Evolutionary conservation across 2,113 vertebrate genomes (phyloP).

Genomic region (Prunella himalayana): DNA sequence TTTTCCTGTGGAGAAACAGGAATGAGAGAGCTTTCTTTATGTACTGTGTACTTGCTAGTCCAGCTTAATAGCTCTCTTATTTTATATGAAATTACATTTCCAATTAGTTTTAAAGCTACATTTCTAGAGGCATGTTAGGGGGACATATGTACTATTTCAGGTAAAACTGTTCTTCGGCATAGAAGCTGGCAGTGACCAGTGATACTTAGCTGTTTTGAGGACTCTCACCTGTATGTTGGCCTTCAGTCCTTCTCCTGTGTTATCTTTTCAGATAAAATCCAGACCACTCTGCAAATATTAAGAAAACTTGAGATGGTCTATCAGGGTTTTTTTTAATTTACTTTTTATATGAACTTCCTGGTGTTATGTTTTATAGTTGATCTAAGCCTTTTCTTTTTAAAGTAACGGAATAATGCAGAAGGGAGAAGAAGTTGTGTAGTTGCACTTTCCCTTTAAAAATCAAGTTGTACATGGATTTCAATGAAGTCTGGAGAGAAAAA

Average conservation of each 20-base stretch:
- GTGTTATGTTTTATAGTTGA: background rate
- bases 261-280: background rate
- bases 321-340: background rate
- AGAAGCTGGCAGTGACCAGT: background rate
- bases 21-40: background rate
- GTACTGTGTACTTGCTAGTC: background rate
- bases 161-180: background rate
- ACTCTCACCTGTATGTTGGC: background rate
- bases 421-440: background rate
- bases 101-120: conserved; percentile 8
- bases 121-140: background rate
- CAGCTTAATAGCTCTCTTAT: background rate
- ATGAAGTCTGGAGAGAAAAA: background rate
- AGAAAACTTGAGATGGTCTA: background rate
- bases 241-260: background rate
- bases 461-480: background rate
- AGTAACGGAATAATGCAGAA: background rate
- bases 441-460: background rate
- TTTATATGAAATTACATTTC: background rate
- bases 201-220: background rate
- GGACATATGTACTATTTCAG: background rate
- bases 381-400: background rate
- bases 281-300: background rate
- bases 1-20: conserved; percentile 10
- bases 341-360: background rate